Evolutionary conservation across 2,113 vertebrate species (phyloP).

Genomic region (Upupa epops): DNA sequence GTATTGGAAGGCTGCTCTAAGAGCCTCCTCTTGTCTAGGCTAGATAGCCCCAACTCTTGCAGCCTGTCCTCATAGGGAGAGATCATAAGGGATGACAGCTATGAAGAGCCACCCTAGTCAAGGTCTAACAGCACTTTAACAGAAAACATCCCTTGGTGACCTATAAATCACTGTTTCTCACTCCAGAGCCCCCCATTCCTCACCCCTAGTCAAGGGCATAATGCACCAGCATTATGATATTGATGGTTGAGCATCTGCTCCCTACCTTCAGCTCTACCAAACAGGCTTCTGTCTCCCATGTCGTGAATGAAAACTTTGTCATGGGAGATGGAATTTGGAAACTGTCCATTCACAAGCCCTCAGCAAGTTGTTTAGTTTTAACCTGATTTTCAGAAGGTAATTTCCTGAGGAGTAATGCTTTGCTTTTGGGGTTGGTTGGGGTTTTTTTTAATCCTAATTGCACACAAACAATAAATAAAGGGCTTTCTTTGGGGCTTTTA

Average conservation of each 20-base stretch:
- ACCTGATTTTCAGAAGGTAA: neutral
- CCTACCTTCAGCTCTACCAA: neutral
- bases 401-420: neutral
- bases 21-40: too few species aligned
- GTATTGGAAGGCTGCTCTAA: too few species aligned
- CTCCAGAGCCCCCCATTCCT: neutral
- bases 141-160: neutral
- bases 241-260: neutral
- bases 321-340: neutral
- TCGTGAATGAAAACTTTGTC: neutral
- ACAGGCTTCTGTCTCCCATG: neutral
- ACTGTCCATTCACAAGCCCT: neutral
- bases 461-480: slow-evolving; percentile 38
- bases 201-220: neutral
- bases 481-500: neutral
- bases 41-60: too few species aligned
- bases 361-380: neutral
- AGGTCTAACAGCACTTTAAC: neutral
- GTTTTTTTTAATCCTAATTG: slow-evolving; percentile 13
- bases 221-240: neutral
- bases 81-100: neutral
- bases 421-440: neutral
- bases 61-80: too few species aligned
- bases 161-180: neutral
- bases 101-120: neutral